Evolutionary conservation across 2,888 invertebrate genomes (phyloP).

Genomic region (Tetropium fuscum): DNA sequence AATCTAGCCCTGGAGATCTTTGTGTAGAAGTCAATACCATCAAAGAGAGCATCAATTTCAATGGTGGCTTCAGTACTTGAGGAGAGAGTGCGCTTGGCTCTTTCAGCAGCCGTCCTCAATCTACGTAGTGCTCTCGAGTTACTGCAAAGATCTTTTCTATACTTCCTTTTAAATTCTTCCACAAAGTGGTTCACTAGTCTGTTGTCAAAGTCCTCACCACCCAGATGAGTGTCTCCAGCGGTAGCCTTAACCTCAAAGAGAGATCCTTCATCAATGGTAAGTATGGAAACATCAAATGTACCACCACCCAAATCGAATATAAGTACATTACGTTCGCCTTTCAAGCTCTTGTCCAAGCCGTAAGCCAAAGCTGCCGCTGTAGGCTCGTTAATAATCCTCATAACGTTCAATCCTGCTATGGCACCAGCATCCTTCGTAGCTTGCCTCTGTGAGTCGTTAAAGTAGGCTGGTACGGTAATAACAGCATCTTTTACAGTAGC

Average conservation of each 20-base stretch:
- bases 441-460: conserved; percentile 78
- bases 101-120: conserved; percentile 80
- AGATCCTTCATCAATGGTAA: conserved; percentile 83
- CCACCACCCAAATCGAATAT: conserved; percentile 74
- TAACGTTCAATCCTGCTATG: conserved; percentile 74
- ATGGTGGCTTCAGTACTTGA: conserved; percentile 82
- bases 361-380: conserved; percentile 49
- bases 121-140: conserved; percentile 75
- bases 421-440: conserved; percentile 85
- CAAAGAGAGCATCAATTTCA: conserved; percentile 81
- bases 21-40: conserved; percentile 79
- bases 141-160: conserved; percentile 74
- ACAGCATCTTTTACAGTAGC: conserved; percentile 70
- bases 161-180: conserved; percentile 79
- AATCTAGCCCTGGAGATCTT: conserved; percentile 79
- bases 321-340: conserved; percentile 66
- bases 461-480: conserved; percentile 51
- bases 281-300: conserved; percentile 86
- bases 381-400: conserved; percentile 86
- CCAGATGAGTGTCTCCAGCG: conserved; percentile 87
- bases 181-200: conserved; percentile 70
- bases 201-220: conserved; percentile 78
- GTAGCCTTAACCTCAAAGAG: conserved; percentile 88
- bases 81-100: conserved; percentile 82
- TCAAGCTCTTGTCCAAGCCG: conserved; percentile 50